A percentile compares a stretch with the other conserved stretches of the same genome.
These are phyloP conservation scores for Australoheros facetus DNA, from an alignment of 2,797 vertebrate genomes.

Conservation along the genomic window DNA sequence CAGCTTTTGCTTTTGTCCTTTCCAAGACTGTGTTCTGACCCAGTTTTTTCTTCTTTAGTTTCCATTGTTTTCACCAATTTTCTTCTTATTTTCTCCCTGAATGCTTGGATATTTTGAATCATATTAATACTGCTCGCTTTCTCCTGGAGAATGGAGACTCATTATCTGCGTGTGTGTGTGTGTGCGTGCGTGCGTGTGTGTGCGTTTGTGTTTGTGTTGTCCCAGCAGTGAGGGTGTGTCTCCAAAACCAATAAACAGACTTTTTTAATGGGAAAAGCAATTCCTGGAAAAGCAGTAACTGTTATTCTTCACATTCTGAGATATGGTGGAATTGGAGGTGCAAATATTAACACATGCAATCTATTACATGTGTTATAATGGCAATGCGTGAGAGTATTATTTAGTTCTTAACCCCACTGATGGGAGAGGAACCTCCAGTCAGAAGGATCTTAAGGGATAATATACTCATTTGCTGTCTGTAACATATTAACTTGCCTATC, in stretches of 20 bases:
- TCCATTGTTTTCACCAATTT: slow-evolving; percentile 43
- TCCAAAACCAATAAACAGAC: slow-evolving; percentile 55
- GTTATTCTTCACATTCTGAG: slow-evolving; percentile 3
- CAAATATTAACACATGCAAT: not conserved
- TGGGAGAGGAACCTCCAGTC: not conserved
- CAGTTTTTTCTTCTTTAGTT: slow-evolving; percentile 32
- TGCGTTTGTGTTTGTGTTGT: slow-evolving; percentile 4
- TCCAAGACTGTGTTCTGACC: slow-evolving; percentile 41
- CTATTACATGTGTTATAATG: not conserved
- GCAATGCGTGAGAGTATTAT: not conserved
- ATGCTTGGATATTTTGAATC: slow-evolving; percentile 7
- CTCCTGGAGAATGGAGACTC: slow-evolving; percentile 19
- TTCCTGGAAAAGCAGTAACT: slow-evolving; percentile 49
- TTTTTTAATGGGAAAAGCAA: slow-evolving; percentile 46
- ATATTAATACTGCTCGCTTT: not conserved
- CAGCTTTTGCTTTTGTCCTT: slow-evolving; percentile 2
- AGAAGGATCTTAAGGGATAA: not conserved
- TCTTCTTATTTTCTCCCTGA: slow-evolving; percentile 23
- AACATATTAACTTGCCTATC: not conserved
- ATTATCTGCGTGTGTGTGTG: slow-evolving; percentile 18
- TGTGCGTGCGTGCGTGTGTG: not conserved
- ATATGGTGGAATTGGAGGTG: not conserved
- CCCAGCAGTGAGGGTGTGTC: slow-evolving; percentile 31
- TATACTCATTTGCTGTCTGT: not conserved
- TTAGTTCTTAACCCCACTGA: not conserved